Conservation (phyloP, 2,113 vertebrate species). For the Dryoscopus gambensis region DNA sequence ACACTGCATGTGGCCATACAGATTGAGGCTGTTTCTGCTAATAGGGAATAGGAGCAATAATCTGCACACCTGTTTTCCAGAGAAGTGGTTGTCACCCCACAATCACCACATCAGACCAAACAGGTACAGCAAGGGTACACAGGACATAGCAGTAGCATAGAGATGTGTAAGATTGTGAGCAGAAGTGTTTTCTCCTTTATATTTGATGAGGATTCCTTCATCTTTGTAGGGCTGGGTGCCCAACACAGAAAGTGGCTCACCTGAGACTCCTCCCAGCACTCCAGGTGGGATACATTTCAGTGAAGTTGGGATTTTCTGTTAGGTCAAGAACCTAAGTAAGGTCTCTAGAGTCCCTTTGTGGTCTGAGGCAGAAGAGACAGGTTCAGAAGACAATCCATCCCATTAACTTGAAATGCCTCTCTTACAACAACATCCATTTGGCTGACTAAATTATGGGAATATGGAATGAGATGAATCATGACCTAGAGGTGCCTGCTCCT, state of each 20-base stretch:
- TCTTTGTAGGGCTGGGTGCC: not conserved
- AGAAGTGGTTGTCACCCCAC: not conserved
- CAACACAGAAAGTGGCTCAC: not conserved
- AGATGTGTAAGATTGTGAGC: not conserved
- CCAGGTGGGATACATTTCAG: not conserved
- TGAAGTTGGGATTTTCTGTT: not conserved
- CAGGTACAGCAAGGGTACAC: not conserved
- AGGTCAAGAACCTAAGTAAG: not conserved
- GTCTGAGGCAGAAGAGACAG: not conserved
- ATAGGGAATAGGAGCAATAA: not conserved
- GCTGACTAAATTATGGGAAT: not conserved
- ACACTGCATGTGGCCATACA: not conserved
- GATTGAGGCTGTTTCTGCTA: not conserved
- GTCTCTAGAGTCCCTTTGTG: not conserved
- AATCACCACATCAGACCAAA: not conserved
- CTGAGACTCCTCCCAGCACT: not conserved
- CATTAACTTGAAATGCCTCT: not conserved
- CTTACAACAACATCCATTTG: not conserved
- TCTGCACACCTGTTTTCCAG: not conserved
- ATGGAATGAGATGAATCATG: not conserved
- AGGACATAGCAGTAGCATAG: not conserved
- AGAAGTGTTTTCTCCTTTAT: not conserved
- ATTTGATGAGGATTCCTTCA: not conserved
- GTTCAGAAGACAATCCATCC: not conserved
- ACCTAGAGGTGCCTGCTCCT: not conserved